phyloP scores from a whole-genome alignment of 1,140 invertebrate species.

The Euwallacea fornicatus region DNA sequence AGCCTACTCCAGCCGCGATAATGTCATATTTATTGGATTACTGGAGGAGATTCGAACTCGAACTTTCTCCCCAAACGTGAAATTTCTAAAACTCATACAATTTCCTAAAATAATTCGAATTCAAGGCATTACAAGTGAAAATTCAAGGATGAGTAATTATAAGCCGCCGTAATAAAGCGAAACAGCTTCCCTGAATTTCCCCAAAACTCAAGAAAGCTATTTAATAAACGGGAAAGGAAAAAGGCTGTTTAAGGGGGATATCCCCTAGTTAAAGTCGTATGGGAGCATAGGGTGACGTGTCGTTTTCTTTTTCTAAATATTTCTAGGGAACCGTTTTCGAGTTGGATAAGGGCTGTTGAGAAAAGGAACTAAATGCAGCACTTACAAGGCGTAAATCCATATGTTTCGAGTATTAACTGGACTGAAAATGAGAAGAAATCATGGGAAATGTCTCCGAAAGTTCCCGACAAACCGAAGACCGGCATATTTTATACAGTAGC shows the following conservation, averaged over 20 bases:
- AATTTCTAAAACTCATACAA: background rate
- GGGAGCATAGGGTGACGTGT: background rate
- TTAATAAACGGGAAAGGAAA: background rate
- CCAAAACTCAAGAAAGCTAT: background rate
- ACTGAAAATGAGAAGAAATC: background rate
- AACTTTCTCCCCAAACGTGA: background rate
- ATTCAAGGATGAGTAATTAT: background rate
- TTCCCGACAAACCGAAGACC: conserved; percentile 1
- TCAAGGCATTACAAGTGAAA: background rate
- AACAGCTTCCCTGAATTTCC: background rate
- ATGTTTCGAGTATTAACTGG: background rate
- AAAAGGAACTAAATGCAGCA: background rate
- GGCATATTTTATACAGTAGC: conserved; percentile 23
- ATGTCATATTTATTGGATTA: too few relatives aligned
- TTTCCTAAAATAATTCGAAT: background rate
- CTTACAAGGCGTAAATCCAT: background rate
- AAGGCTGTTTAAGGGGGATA: background rate
- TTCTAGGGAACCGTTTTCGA: background rate
- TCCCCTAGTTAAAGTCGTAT: background rate
- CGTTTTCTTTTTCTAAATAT: background rate
- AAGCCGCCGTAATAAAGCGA: background rate
- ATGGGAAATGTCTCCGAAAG: background rate
- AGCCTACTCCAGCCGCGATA: too few relatives aligned
- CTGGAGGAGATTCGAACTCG: too few relatives aligned
- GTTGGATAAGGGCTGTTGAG: background rate